Evolutionary conservation across 2,888 invertebrate species (phyloP).

Genomic region (Octonoba sinensis): DNA sequence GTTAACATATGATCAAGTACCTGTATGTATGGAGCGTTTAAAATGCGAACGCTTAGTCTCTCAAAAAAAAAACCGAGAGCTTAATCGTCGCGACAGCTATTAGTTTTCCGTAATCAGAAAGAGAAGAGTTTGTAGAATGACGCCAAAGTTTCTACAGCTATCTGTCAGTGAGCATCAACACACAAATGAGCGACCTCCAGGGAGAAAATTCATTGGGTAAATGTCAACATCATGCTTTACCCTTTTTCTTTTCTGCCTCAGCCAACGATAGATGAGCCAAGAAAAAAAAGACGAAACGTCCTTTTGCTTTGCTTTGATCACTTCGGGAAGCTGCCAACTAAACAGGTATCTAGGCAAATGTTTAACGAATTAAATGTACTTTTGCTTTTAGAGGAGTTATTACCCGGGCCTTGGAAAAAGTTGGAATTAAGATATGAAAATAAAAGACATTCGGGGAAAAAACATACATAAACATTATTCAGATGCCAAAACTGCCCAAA

Average conservation of each 20-base stretch:
- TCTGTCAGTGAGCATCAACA: conserved; percentile 16
- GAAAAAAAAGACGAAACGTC: conserved; percentile 7
- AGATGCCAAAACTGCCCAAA: too few relatives aligned
- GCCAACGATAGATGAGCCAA: conserved; percentile 15
- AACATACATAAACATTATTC: too few relatives aligned
- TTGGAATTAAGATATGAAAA: too few relatives aligned
- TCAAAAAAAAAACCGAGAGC: background rate
- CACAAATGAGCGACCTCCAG: conserved; percentile 26
- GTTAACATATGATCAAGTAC: background rate
- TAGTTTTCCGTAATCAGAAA: too few relatives aligned
- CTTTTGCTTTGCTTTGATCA: background rate
- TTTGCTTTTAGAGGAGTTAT: too few relatives aligned
- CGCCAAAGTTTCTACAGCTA: conserved; percentile 9
- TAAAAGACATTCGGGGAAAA: too few relatives aligned
- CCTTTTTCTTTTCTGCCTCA: conserved; percentile 9
- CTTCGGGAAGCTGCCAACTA: background rate
- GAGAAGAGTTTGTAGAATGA: background rate
- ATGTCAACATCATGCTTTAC: conserved; percentile 25
- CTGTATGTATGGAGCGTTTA: too few relatives aligned
- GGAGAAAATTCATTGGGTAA: conserved; percentile 18
- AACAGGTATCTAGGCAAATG: background rate
- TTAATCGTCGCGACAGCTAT: background rate
- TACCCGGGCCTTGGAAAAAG: too few relatives aligned
- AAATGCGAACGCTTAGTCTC: too few relatives aligned
- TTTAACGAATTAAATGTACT: background rate